Conservation (phyloP, 1,140 invertebrate species). For the Trichonephila clavipes region DNA sequence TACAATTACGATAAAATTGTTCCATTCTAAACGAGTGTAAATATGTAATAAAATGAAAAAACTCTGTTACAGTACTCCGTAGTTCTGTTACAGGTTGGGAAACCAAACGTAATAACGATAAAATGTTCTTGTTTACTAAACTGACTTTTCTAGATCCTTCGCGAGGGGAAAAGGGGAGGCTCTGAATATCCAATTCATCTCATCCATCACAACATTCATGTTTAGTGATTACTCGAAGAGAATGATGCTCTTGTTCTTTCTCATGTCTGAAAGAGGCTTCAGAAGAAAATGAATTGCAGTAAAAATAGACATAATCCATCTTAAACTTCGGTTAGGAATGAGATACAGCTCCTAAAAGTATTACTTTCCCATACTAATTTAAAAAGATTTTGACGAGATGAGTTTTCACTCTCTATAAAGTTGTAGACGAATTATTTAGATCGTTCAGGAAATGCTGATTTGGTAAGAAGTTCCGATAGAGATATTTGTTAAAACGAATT, state of each 20-base stretch:
- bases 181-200: background rate
- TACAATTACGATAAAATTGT: too few relatives aligned
- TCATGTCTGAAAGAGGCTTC: background rate
- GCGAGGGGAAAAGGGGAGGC: background rate
- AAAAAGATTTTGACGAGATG: background rate
- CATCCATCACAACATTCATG: background rate
- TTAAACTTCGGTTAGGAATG: background rate
- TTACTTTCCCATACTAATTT: background rate
- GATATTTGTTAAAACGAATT: too few relatives aligned
- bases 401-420: too few relatives aligned
- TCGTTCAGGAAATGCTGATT: too few relatives aligned
- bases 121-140: background rate
- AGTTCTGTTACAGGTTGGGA: background rate
- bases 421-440: too few relatives aligned
- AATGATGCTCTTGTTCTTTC: background rate
- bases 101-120: background rate
- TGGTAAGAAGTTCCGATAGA: too few relatives aligned
- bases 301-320: background rate
- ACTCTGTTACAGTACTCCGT: too few relatives aligned
- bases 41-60: too few relatives aligned
- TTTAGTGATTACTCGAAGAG: background rate
- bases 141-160: background rate
- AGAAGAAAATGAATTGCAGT: background rate
- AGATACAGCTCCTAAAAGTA: background rate
- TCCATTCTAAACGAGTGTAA: too few relatives aligned